These are phyloP conservation scores for Diorhabda sublineata DNA, from an alignment of 1,140 invertebrate genomes.

Conservation along the genomic window DNA sequence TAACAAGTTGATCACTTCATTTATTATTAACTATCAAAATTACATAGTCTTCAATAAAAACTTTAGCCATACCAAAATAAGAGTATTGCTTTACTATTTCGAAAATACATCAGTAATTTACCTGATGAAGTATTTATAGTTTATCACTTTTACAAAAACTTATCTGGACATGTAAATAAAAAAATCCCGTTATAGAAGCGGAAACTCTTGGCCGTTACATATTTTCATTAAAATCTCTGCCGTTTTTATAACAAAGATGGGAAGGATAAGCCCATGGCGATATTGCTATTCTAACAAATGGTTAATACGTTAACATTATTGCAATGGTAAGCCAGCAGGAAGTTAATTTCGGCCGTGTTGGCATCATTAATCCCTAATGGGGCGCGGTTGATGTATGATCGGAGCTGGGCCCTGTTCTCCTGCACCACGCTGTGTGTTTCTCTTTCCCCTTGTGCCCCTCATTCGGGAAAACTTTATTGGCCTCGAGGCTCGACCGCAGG, in stretches of 20 bases:
- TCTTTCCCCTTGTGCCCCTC: slow-evolving; percentile 24
- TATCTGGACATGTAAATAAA: too few relatives aligned
- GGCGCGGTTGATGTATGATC: slow-evolving; percentile 49
- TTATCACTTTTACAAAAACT: too few relatives aligned
- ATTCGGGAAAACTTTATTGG: slow-evolving; percentile 17
- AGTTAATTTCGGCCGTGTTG: slow-evolving; percentile 49
- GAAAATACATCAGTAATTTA: too few relatives aligned
- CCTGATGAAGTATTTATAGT: too few relatives aligned
- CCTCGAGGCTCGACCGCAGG: slow-evolving; percentile 8
- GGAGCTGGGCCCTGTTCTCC: slow-evolving; percentile 29
- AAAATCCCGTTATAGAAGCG: neutral
- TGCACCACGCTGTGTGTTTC: slow-evolving; percentile 8
- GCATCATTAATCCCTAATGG: slow-evolving; percentile 51
- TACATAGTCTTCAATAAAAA: too few relatives aligned
- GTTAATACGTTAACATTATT: slow-evolving; percentile 50
- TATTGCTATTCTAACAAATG: slow-evolving; percentile 50
- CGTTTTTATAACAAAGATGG: slow-evolving; percentile 14
- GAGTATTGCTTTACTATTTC: too few relatives aligned
- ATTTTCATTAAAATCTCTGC: slow-evolving; percentile 12
- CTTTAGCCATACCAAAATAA: too few relatives aligned
- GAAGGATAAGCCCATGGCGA: slow-evolving; percentile 23
- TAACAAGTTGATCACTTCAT: too few relatives aligned
- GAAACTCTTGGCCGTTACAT: slow-evolving; percentile 5
- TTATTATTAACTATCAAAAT: too few relatives aligned
- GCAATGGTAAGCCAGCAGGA: slow-evolving; percentile 47